Evolutionary conservation across 2,888 invertebrate genomes (phyloP), one percentile per base, ranked within the genome.

Genomic region (Brachypterus glaber): DNA sequence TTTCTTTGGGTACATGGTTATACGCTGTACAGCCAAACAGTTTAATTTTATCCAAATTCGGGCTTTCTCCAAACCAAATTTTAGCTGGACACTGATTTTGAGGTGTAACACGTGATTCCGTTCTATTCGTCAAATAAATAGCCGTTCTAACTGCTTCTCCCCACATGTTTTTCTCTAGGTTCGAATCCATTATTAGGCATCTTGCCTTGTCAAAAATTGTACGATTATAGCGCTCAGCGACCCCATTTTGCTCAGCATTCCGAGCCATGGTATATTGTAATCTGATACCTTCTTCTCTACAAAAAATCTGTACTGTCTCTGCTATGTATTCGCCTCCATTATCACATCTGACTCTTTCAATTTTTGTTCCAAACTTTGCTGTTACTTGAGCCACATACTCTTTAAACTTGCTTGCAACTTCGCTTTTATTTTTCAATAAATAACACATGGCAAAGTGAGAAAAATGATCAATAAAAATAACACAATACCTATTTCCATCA

Each of bases 391-490:
- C 24, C 12, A 14, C 18, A 21, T 38, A 38, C 15, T 24, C 2
- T 27, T 37, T 40, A 9, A 41, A 34, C n/a, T 29, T 30, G 2
- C 35, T 14, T 1, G 26, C 14, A 3, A 27, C 32, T 27, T 44
- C 44, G 9, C 18, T 17, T 21, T 35, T 44, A 2, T 30, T 29
- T 34, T 17, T n/a, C 2, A 39, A 13, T 30, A 51, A 36, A 44
- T 56, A 57, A 26, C 42, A 47, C 30, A 55, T 52, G 45, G 50
- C 47, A 35, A 54, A 58, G 41, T 59, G 57, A 9, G 53, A 57
- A 47, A 36, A 59, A 18, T 60, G 43, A 49, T 60, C 58, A 39
- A 59, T 46, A 50, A 59, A 58, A 4, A 50, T 14, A 4, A 56
- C 9, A 21, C 9, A 21, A 21, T 9, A n/a, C n/a, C n/a, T n/a